phyloP scores from a whole-genome alignment of 2,888 invertebrate species.

The Eupeodes luniger region DNA sequence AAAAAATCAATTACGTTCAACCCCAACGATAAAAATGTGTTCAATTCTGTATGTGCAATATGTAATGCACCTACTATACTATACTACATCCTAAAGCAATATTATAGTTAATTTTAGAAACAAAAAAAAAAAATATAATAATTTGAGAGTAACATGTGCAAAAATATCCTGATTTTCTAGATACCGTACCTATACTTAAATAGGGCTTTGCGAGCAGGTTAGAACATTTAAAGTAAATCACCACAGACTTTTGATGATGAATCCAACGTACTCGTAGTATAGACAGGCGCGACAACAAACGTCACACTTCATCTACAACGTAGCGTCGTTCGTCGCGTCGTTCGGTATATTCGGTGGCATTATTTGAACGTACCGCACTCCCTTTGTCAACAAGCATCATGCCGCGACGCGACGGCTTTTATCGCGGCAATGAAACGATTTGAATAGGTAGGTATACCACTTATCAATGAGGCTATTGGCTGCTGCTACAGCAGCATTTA shows the following conservation, averaged over 20 bases:
- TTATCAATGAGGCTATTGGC: slow-evolving; percentile 18
- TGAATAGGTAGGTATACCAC: slow-evolving; percentile 28
- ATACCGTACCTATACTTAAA: slow-evolving; percentile 33
- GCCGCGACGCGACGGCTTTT: neutral
- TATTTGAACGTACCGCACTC: neutral
- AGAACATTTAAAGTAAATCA: slow-evolving; percentile 70
- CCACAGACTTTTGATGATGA: slow-evolving; percentile 68
- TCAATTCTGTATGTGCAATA: neutral
- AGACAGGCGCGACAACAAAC: slow-evolving; percentile 57
- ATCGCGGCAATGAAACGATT: slow-evolving; percentile 46
- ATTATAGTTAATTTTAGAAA: neutral
- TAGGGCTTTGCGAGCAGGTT: slow-evolving; percentile 44
- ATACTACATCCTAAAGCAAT: slow-evolving; percentile 5
- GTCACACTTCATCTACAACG: neutral
- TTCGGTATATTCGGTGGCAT: neutral
- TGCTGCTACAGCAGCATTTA: slow-evolving; percentile 44
- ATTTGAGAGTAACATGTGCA: slow-evolving; percentile 56
- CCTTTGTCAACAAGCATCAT: neutral
- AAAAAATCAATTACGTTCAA: slow-evolving; percentile 65
- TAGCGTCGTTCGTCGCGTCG: neutral
- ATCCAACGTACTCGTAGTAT: slow-evolving; percentile 13
- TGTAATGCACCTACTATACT: too few relatives aligned
- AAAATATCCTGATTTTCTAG: slow-evolving; percentile 68
- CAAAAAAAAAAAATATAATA: slow-evolving; percentile 23
- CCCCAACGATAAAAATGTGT: slow-evolving; percentile 31